A percentile compares a stretch with the other conserved stretches of the same genome.
These are phyloP conservation scores for Bellardia pandia DNA, from an alignment of 2,888 invertebrate species.

Conservation along the genomic window DNA sequence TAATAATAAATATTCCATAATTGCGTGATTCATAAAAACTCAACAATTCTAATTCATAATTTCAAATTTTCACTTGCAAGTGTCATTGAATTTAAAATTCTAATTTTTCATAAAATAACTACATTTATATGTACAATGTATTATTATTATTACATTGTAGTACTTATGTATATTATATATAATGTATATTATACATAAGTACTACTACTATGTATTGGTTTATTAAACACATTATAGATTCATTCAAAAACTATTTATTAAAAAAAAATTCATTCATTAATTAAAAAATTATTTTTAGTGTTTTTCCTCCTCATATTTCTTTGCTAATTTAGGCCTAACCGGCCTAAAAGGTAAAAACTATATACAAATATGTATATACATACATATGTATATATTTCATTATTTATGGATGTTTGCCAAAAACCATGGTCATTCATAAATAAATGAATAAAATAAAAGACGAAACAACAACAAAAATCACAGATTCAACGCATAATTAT, in stretches of 20 bases:
- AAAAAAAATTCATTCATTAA: slow-evolving; percentile 25
- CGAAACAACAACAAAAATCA: not conserved
- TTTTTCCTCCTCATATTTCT: not conserved
- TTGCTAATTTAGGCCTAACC: slow-evolving; percentile 7
- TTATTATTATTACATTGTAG: too few relatives aligned
- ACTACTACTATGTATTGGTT: not conserved
- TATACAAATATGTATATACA: too few relatives aligned
- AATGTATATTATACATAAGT: too few relatives aligned
- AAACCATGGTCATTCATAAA: not conserved
- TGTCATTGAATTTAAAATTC: slow-evolving; percentile 15
- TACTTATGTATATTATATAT: too few relatives aligned
- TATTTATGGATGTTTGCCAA: slow-evolving; percentile 13
- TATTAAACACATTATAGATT: not conserved
- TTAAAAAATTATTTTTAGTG: slow-evolving; percentile 12
- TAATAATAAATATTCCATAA: not conserved
- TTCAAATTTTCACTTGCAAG: not conserved
- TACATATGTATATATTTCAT: too few relatives aligned
- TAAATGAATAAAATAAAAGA: not conserved
- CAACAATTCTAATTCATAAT: not conserved
- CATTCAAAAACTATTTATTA: slow-evolving; percentile 22
- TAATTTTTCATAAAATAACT: not conserved
- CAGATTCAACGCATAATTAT: not conserved
- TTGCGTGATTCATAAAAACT: slow-evolving; percentile 3
- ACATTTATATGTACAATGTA: too few relatives aligned
- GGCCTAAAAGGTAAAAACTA: slow-evolving; percentile 8